Base-by-base conservation (phyloP, 23 tunicate species). In the Halocynthia aurantium region DNA sequence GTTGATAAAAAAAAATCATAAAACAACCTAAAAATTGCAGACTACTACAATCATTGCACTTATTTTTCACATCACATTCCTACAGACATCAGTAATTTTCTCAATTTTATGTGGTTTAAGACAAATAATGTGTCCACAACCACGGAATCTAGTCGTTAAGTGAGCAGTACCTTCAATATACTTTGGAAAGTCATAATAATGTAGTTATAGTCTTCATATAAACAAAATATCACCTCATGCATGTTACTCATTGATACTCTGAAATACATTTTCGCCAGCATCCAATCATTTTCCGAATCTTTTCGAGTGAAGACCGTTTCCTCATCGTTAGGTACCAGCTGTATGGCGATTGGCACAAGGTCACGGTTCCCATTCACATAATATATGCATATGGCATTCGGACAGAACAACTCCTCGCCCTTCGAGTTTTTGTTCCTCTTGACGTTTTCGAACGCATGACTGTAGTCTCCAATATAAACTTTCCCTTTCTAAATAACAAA, bases 331-430 rank as follows among this genome's bases (percentile, higher is more conserved):
- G 83, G 88, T 10, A 71, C 88, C 20, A 89, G 57, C 62, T 84
- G 96, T 61, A 89, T 84, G 6, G 96, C 96, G 40, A 89, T 89
- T 20, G 96, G 96, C 7, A 71, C 72, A 56, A 89, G 65, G 15
- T 55, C 75, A 7, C 70, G 69, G 74, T 89, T 76, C 6, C 18
- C 20, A 17, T 81, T 67, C 8, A 80, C 83, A 62, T 73, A 74
- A 51, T 79, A 74, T 8, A 89, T 50, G 50, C 80, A 83, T 51
- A 80, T 68, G 4, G 96, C 77, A 52, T 81, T 69, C 15, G 77
- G 55, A 53, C 81, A 76, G 72, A 61, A 61, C 7, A 74, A 6
- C 0, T 58, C 22, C 61, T 73, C 57, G 22, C 61, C 75, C 0
- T 12, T 52, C 56, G 62, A 56, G 20, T 80, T 80, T 12, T 44